Percentiles rank a stretch among this genome's conserved stretches.
Conservation (phyloP, 1,140 invertebrate species). For the Radopholus similis region DNA sequence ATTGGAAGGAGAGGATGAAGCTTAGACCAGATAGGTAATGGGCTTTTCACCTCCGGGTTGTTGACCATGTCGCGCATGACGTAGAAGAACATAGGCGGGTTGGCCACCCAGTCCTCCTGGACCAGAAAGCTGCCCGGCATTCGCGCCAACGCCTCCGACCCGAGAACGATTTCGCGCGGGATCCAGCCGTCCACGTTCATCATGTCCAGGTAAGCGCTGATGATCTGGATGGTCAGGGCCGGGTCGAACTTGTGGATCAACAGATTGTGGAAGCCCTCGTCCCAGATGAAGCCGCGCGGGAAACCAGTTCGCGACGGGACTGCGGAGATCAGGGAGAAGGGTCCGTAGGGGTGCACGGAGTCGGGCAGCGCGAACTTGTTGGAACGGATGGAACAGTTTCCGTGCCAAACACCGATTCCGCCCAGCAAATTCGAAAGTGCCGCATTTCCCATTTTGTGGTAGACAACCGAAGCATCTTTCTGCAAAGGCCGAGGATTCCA, state of each 20-base stretch:
- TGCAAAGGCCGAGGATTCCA: background rate
- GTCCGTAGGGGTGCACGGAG: constrained; percentile 73
- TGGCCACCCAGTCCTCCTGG: constrained; percentile 79
- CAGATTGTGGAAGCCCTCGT: constrained; percentile 96
- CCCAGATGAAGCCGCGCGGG: constrained; percentile 95
- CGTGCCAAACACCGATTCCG: constrained; percentile 69
- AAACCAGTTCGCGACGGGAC: constrained; percentile 96
- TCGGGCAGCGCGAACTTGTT: constrained; percentile 65
- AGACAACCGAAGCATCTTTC: background rate
- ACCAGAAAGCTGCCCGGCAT: constrained; percentile 87
- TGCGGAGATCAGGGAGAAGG: constrained; percentile 80
- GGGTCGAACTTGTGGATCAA: constrained; percentile 83
- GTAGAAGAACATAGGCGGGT: constrained; percentile 57
- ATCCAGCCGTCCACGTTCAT: constrained; percentile 98
- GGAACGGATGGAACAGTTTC: constrained; percentile 61
- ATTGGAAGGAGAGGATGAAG: background rate
- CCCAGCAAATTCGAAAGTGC: constrained; percentile 90
- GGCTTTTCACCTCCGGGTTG: constrained; percentile 17
- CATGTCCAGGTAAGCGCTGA: constrained; percentile 24
- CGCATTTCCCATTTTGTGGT: constrained; percentile 7
- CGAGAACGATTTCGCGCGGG: constrained; percentile 84
- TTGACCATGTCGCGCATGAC: constrained; percentile 39
- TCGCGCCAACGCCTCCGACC: constrained; percentile 70
- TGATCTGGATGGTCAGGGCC: constrained; percentile 62
- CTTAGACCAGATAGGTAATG: too few relatives aligned